A percentile compares a stretch with the other conserved stretches of the same genome.
phyloP scores from a whole-genome alignment of 2,113 vertebrate species.

The Dinomys branickii region DNA sequence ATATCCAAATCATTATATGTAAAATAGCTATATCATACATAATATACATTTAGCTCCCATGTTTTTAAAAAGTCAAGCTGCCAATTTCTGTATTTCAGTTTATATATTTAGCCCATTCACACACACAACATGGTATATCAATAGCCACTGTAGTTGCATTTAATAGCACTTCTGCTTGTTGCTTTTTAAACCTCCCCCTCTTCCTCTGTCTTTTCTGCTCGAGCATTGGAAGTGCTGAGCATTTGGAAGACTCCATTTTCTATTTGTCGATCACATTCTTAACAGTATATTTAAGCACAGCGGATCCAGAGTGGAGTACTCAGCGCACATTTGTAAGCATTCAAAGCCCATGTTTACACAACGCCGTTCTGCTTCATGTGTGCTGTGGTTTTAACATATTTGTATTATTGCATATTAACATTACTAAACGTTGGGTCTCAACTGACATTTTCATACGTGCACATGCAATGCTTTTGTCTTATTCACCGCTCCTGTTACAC shows the following conservation, averaged over 20 bases:
- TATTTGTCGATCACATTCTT: background rate
- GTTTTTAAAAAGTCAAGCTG: background rate
- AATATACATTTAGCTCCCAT: background rate
- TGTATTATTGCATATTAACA: background rate
- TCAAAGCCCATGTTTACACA: background rate
- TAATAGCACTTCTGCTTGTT: accelerated
- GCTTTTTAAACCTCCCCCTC: accelerated
- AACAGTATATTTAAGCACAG: accelerated
- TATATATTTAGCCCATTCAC: background rate
- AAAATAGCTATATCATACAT: background rate
- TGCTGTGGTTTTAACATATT: background rate
- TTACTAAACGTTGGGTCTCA: background rate
- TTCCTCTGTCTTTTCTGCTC: background rate
- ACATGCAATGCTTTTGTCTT: no score
- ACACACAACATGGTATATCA: background rate
- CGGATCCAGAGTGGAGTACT: no score
- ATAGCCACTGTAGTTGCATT: background rate
- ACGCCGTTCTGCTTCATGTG: accelerated
- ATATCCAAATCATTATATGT: background rate
- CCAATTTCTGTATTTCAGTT: background rate
- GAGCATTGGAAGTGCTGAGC: background rate
- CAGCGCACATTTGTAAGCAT: accelerated
- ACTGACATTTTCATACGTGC: background rate
- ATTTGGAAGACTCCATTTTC: background rate
- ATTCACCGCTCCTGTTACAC: no score